Evolutionary conservation across 2,888 invertebrate species (phyloP), one percentile per base, ranked within the genome.

Genomic region (Didymodactylos carnosus): DNA sequence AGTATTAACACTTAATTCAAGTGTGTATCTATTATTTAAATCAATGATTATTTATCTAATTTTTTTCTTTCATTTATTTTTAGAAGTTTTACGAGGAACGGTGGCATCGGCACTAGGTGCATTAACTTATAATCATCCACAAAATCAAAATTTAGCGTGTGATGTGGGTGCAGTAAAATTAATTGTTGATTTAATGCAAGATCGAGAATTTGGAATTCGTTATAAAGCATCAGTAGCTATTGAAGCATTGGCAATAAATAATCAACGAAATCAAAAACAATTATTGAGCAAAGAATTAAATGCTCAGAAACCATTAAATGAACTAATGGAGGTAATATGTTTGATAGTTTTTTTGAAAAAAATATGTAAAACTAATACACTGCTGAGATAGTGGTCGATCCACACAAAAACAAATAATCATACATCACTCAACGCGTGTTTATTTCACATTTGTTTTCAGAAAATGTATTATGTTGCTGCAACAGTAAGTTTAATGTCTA

Each of bases 151-250:
- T 11, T 41, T 71, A 19, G 73, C 72, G 25, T 25, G 71, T 23
- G 23, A 75, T 3, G 40, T 62, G 39, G 72, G 72, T 27, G 46
- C 74, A 53, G 39, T 25, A 76, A 83, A 82, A 75, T 81, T 82
- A 2, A 75, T 83, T 25, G 81, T 82, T n/a, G 79, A 81, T 27
- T 78, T 82, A 41, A 79, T 83, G 14, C 79, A 79, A 39, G 78
- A 78, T 72, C 16, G 73, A n/a, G 81, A 81, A 75, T 79, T 82
- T 14, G 79, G 80, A 19, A 81, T 81, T 2, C 82, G 82, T 77
- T 81, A 83, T 71, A 83, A 83, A 75, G 82, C 81, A 11, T 81
- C 83, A n/a, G 79, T 79, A 74, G 83, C 83, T 27, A 76, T 83
- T 51, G 82, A 83, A 77, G 79, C 82, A 27, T 78, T 83, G 73